Conservation (phyloP, 2,113 vertebrate species). For the Saccopteryx bilineata region DNA sequence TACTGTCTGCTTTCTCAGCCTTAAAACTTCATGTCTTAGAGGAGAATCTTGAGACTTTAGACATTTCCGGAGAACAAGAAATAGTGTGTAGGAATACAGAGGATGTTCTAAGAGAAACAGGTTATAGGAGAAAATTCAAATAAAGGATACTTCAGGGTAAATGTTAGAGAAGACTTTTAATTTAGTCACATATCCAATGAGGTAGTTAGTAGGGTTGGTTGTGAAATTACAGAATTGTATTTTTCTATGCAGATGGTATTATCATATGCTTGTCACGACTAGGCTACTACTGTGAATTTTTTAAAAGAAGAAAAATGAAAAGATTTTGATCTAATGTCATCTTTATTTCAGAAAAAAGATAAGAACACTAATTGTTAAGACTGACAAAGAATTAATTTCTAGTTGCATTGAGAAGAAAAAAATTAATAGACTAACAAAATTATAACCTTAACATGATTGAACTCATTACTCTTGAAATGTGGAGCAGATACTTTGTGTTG, state of each 20-base stretch:
- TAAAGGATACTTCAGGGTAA: slow-evolving; percentile 39
- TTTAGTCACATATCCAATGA: background rate
- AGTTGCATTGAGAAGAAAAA: slow-evolving; percentile 84
- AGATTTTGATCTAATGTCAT: slow-evolving; percentile 85
- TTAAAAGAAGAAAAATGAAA: slow-evolving; percentile 82
- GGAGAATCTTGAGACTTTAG: slow-evolving; percentile 26
- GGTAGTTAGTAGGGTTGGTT: slow-evolving; percentile 23
- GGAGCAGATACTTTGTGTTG: slow-evolving; percentile 74
- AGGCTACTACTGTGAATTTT: slow-evolving; percentile 76
- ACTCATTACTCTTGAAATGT: slow-evolving; percentile 80
- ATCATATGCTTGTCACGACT: slow-evolving; percentile 81
- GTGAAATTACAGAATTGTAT: slow-evolving; percentile 75
- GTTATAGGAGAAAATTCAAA: background rate
- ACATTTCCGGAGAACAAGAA: background rate
- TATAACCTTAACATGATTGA: slow-evolving; percentile 84
- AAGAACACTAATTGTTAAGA: slow-evolving; percentile 84
- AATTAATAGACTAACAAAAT: slow-evolving; percentile 85
- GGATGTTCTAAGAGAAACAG: background rate
- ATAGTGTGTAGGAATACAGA: background rate
- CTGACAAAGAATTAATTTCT: slow-evolving; percentile 85
- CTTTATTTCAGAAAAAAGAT: slow-evolving; percentile 83
- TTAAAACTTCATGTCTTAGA: background rate
- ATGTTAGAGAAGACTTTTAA: slow-evolving; percentile 51
- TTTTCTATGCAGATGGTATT: slow-evolving; percentile 76
- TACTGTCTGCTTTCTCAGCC: background rate